phyloP scores from a whole-genome alignment of 2,113 vertebrate genomes.

The Podilymbus podiceps region DNA sequence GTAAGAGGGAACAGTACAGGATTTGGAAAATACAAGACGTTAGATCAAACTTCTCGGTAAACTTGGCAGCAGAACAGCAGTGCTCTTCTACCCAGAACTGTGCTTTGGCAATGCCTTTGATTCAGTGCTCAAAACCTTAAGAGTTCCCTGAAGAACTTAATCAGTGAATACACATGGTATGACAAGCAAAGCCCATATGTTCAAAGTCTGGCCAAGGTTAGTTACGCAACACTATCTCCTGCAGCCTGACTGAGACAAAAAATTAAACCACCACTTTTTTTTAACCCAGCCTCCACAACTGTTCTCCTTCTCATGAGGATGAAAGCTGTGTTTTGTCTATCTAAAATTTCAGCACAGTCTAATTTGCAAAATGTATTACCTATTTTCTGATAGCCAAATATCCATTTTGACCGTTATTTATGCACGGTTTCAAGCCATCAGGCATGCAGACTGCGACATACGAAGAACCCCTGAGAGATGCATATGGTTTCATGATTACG shows the following conservation, averaged over 20 bases:
- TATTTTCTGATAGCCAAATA: neutral
- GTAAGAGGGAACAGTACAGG: neutral
- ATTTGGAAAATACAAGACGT: neutral
- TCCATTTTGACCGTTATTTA: neutral
- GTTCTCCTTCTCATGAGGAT: neutral
- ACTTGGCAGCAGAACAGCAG: slow-evolving; percentile 19
- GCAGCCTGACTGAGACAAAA: slow-evolving; percentile 14
- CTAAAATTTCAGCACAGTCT: neutral
- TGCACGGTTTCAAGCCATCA: neutral
- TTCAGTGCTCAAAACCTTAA: slow-evolving; percentile 4
- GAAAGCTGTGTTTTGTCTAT: neutral
- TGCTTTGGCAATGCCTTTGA: neutral
- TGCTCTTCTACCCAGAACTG: neutral
- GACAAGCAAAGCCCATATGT: slow-evolving; percentile 56
- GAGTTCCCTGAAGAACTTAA: slow-evolving; percentile 19
- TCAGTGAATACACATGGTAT: slow-evolving; percentile 6
- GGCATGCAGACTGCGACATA: neutral
- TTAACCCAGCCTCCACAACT: neutral
- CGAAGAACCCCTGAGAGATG: neutral
- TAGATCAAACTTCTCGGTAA: neutral
- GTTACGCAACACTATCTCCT: slow-evolving; percentile 26
- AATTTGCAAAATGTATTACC: neutral
- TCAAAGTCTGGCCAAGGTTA: slow-evolving; percentile 52
- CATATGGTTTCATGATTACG: neutral
- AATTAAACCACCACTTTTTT: neutral